Evolutionary conservation across 2,113 vertebrate genomes (phyloP).

Genomic region (Phasianus colchicus): DNA sequence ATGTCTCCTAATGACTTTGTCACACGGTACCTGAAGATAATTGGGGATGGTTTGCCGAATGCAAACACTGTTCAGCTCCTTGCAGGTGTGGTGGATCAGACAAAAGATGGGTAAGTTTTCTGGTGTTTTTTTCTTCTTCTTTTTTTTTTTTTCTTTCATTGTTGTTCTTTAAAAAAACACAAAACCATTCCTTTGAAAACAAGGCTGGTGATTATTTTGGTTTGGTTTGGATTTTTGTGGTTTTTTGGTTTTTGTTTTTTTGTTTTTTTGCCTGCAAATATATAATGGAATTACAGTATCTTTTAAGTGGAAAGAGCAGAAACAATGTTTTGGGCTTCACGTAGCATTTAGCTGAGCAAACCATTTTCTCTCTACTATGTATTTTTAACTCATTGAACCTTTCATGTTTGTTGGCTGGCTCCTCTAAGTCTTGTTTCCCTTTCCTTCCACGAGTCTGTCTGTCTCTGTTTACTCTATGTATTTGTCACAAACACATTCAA

Average conservation of each 20-base stretch:
- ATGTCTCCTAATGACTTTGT: conserved; percentile 90
- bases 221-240: not conserved
- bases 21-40: conserved; percentile 83
- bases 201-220: not conserved
- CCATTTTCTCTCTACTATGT: not conserved
- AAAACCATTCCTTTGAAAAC: not conserved
- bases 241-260: not conserved
- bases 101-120: conserved; percentile 86
- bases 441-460: conserved; percentile 11
- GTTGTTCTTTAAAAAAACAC: not conserved
- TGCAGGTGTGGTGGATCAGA: conserved; percentile 89
- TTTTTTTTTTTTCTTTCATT: not conserved
- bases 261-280: not conserved
- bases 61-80: conserved; percentile 82
- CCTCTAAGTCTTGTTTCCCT: not conserved
- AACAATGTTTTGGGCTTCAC: not conserved
- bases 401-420: conserved; percentile 12
- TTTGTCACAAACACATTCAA: conserved; percentile 25
- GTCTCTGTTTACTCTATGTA: conserved; percentile 43
- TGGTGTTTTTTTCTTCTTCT: not conserved
- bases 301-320: not conserved
- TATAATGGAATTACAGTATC: not conserved
- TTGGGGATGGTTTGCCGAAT: conserved; percentile 82
- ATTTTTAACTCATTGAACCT: conserved; percentile 42
- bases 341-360: not conserved